Conservation (phyloP, 2,888 invertebrate species). For the Zootermopsis nevadensis region DNA sequence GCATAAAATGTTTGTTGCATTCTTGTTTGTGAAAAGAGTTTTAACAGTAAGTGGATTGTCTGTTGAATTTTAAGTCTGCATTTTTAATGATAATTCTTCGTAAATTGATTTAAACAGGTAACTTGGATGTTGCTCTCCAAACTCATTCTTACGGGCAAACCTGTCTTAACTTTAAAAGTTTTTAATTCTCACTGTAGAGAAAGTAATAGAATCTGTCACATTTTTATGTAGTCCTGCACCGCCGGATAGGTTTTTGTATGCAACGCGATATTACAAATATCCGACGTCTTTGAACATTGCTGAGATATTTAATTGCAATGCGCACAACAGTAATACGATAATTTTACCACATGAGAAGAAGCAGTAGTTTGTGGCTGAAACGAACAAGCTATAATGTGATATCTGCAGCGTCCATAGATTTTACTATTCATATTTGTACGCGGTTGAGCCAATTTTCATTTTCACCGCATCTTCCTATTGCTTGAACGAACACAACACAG, state of each 20-base stretch:
- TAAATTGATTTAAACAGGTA: background rate
- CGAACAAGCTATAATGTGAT: background rate
- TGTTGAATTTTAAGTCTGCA: background rate
- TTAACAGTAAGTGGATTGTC: background rate
- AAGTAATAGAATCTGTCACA: too few relatives aligned
- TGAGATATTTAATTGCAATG: background rate
- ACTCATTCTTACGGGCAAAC: background rate
- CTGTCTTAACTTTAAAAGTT: background rate
- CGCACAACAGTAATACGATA: background rate
- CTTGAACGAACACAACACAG: too few relatives aligned
- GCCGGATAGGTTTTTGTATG: background rate
- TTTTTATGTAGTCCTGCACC: background rate
- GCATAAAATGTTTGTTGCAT: too few relatives aligned
- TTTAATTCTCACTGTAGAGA: background rate
- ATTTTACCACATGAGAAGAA: background rate
- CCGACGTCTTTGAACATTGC: background rate
- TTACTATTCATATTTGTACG: background rate
- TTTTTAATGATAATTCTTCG: background rate
- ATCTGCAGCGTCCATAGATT: background rate
- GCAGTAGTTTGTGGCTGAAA: background rate
- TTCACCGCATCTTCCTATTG: too few relatives aligned
- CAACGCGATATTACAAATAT: background rate
- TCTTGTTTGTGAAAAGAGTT: too few relatives aligned
- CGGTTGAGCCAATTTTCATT: background rate
- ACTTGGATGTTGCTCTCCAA: background rate